A percentile compares a stretch with the other conserved stretches of the same genome.
Conservation (phyloP, 2,888 invertebrate species). For the Orchesella flavescens region DNA sequence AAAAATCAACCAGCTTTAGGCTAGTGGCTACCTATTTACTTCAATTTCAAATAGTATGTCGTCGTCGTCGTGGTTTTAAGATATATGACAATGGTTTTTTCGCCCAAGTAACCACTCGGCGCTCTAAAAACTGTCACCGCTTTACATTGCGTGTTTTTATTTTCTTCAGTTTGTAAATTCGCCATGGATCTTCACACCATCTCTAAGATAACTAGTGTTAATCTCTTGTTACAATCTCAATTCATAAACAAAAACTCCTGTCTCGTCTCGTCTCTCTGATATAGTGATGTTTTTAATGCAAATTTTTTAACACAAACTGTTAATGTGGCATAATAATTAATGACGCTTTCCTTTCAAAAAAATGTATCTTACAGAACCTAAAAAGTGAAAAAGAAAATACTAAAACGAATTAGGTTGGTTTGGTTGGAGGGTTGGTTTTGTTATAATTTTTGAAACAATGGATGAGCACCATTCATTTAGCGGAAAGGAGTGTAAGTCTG, state of each 20-base stretch:
- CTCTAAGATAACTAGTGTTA: neutral
- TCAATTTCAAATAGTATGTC: too few relatives aligned
- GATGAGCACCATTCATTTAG: conserved; percentile 3
- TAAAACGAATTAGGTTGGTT: conserved; percentile 7
- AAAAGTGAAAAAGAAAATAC: conserved; percentile 47
- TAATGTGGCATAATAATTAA: conserved; percentile 29
- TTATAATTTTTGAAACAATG: conserved; percentile 32
- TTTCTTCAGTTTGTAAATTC: too few relatives aligned
- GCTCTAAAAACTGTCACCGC: neutral
- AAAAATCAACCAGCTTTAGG: neutral
- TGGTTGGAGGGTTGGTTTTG: neutral
- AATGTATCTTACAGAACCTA: conserved; percentile 25
- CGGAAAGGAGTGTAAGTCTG: too few relatives aligned
- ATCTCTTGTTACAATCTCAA: neutral
- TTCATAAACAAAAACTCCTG: neutral
- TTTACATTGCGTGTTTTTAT: neutral
- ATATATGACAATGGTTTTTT: neutral
- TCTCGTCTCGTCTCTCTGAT: too few relatives aligned
- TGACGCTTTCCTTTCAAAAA: conserved; percentile 40
- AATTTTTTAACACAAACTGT: conserved; percentile 4
- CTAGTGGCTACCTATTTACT: neutral
- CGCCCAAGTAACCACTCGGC: neutral
- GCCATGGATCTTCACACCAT: too few relatives aligned
- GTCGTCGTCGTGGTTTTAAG: neutral
- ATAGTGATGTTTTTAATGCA: neutral